These are phyloP conservation scores for Eilema sororculum DNA, from an alignment of 2,888 invertebrate genomes.

Conservation along the genomic window DNA sequence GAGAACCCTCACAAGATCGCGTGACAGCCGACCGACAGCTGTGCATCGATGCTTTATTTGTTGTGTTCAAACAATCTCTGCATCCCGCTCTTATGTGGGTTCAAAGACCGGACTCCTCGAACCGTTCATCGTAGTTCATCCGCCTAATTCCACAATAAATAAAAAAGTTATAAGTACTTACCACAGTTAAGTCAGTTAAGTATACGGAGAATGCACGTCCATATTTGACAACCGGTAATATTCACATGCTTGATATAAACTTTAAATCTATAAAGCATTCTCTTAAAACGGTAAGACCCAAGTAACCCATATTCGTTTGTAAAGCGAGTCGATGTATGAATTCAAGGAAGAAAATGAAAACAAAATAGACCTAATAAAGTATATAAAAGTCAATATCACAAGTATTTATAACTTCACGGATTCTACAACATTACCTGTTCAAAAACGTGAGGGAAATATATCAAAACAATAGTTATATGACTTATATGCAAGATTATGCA, in stretches of 20 bases:
- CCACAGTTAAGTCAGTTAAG: too few relatives aligned
- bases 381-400: not conserved
- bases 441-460: constrained; percentile 10
- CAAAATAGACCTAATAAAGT: not conserved
- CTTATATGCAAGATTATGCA: constrained; percentile 9
- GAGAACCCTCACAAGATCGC: constrained; percentile 54
- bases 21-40: constrained; percentile 69
- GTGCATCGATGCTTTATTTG: constrained; percentile 70
- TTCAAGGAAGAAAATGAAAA: constrained; percentile 18
- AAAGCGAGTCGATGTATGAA: constrained; percentile 29
- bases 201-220: constrained; percentile 22
- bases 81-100: constrained; percentile 67
- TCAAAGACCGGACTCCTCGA: constrained; percentile 74
- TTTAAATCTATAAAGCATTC: constrained; percentile 57
- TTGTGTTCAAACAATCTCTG: constrained; percentile 68
- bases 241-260: constrained; percentile 32
- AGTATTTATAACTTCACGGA: not conserved
- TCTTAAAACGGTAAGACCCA: constrained; percentile 64
- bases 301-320: constrained; percentile 32
- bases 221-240: constrained; percentile 13
- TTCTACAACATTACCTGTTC: not conserved
- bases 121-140: constrained; percentile 66
- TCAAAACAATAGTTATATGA: constrained; percentile 6
- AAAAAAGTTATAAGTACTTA: constrained; percentile 22
- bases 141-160: constrained; percentile 56